Evolutionary conservation across 1,140 invertebrate species (phyloP), one percentile per base, ranked within the genome.

Genomic region (Rhagoletis pomonella): DNA sequence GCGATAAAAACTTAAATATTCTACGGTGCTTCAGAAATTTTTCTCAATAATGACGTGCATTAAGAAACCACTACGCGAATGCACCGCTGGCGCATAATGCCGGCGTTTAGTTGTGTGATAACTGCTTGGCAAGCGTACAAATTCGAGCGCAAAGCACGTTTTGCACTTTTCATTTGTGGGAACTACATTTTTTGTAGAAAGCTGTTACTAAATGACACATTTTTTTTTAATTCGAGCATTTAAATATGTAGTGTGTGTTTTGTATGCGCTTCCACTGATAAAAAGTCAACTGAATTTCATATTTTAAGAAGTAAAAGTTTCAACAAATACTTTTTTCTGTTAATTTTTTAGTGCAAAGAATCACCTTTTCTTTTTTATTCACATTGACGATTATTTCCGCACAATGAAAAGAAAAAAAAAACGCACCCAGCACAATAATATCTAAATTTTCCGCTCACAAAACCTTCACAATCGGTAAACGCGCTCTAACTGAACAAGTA

Each of bases 401-500:
- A 14, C 6, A 59, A 59, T 59, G 58, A 59, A 59, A 59, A 59
- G 12, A 59, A 64, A 17, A 14, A 12, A 64, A 6, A 67, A 4
- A 29, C 47, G 47, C 47, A 50, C 47, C 50, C 50, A 55, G 50
- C 50, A 55, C 5, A 55, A 81, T 29, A 17, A 29, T 47, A 73
- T 73, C 69, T 17, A 47, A 73, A 73, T 17, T 19, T 62, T 1
- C 47, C 47, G 73, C 47, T 81, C 7, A 7, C 17, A 55, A 81
- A 81, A 81, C 73, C 47, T 1, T 2, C 73, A 81, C 47, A 58
- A 55, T 58, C 73, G n/a, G 47, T 29, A 19, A 19, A 55, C 47
- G 73, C 47, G 73, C 73, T 81, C n/a, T 17, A 81, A 81, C 73
- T 81, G 47, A 81, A 81, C 47, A 55, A 47, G 10, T 3, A 55